Evolutionary conservation across 2,797 vertebrate species (phyloP).

Genomic region (Halcyon chelicuti): DNA sequence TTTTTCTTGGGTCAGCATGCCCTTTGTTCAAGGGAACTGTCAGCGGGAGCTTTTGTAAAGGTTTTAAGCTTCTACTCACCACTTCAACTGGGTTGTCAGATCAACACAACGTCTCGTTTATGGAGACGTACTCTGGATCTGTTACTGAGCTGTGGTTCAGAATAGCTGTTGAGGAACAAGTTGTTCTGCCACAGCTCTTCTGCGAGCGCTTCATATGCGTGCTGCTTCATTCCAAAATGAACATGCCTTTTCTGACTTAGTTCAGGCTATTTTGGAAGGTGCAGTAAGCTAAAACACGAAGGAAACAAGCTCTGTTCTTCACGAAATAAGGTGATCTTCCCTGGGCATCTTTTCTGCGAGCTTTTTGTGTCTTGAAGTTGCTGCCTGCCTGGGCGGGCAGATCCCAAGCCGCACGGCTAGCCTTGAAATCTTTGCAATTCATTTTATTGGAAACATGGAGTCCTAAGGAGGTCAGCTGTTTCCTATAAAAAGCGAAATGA

Average conservation of each 20-base stretch:
- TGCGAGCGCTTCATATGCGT: background rate
- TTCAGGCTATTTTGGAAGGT: slow-evolving; percentile 61
- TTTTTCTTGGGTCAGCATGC: background rate
- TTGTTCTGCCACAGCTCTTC: slow-evolving; percentile 65
- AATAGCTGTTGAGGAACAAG: slow-evolving; percentile 67
- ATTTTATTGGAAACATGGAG: background rate
- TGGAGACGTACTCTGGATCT: slow-evolving; percentile 26
- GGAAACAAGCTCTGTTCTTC: background rate
- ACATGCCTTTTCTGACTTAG: slow-evolving; percentile 43
- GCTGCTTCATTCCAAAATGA: slow-evolving; percentile 57
- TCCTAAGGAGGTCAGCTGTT: slow-evolving; percentile 19
- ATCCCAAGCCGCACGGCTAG: background rate
- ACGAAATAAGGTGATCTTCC: background rate
- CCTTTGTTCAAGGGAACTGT: background rate
- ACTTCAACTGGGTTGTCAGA: slow-evolving; percentile 31
- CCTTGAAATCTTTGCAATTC: background rate
- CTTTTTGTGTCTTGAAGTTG: background rate
- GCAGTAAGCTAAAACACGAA: background rate
- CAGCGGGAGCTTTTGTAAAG: background rate
- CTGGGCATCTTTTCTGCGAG: background rate
- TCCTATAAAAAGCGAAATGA: slow-evolving; percentile 54
- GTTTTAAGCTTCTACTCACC: slow-evolving; percentile 4
- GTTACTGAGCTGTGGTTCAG: slow-evolving; percentile 48
- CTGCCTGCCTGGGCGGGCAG: background rate
- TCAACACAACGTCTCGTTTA: slow-evolving; percentile 23